Conservation (phyloP, 2,888 invertebrate genomes). For the Mayetiola destructor region DNA sequence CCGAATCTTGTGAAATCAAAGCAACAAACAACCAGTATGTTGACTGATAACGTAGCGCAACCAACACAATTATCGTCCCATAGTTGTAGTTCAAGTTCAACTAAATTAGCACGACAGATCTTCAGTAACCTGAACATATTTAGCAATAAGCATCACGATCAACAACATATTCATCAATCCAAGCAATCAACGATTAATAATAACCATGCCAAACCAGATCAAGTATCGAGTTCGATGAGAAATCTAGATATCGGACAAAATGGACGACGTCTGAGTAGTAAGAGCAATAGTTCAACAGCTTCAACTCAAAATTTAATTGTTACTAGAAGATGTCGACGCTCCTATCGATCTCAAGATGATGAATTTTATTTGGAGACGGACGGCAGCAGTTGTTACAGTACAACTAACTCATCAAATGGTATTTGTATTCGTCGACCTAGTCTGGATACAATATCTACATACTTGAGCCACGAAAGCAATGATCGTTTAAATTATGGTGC, state of each 20-base stretch:
- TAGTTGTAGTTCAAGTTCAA: conserved; percentile 27
- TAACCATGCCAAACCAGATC: neutral
- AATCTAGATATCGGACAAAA: conserved; percentile 16
- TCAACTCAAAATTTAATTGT: conserved; percentile 8
- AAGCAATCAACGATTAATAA: conserved; percentile 13
- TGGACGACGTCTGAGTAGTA: neutral
- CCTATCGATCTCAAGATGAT: conserved; percentile 31
- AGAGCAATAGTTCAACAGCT: conserved; percentile 5
- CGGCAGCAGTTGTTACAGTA: conserved; percentile 34
- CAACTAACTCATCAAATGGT: conserved; percentile 50
- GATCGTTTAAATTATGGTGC: conserved; percentile 41
- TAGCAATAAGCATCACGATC: conserved; percentile 22
- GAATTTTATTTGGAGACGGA: conserved; percentile 37
- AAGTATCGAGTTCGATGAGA: conserved; percentile 12
- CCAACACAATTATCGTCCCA: conserved; percentile 35
- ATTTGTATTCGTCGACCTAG: conserved; percentile 53
- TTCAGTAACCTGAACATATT: conserved; percentile 71
- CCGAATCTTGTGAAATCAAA: conserved; percentile 29
- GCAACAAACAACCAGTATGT: conserved; percentile 18
- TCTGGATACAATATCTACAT: conserved; percentile 77
- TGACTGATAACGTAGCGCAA: conserved; percentile 13
- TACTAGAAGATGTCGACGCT: conserved; percentile 29
- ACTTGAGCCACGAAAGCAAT: conserved; percentile 73
- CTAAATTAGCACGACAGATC: conserved; percentile 61
- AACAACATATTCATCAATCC: neutral